Conservation (phyloP, 2,797 vertebrate genomes). For the Rousettus madagascariensis region DNA sequence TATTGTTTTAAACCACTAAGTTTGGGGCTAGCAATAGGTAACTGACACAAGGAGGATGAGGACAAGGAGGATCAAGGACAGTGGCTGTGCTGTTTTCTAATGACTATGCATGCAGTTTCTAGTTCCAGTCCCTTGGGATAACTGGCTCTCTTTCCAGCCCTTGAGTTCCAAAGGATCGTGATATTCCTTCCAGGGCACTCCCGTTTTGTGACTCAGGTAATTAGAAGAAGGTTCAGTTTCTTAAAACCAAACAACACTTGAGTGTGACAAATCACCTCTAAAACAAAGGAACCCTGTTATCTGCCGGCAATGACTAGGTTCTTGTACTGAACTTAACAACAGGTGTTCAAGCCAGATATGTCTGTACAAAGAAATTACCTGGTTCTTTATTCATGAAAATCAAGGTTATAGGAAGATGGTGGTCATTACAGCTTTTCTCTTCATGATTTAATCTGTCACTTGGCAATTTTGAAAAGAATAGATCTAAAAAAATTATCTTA, state of each 20-base stretch:
- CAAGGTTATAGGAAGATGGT: not conserved
- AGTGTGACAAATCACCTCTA: not conserved
- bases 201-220: not conserved
- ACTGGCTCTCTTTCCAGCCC: not conserved
- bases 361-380: not conserved
- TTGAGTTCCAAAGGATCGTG: not conserved
- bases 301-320: not conserved
- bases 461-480: not conserved
- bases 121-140: not conserved
- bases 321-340: not conserved
- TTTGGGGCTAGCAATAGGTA: not conserved
- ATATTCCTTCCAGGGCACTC: not conserved
- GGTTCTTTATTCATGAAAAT: not conserved
- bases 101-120: not conserved
- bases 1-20: not conserved
- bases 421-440: not conserved
- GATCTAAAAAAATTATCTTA: constrained; percentile 14
- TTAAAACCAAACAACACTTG: not conserved
- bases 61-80: not conserved
- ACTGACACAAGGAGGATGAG: not conserved
- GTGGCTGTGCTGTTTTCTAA: not conserved
- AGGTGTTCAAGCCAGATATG: not conserved
- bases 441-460: not conserved
- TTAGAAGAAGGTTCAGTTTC: not conserved
- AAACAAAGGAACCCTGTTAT: not conserved